phyloP scores from a whole-genome alignment of 2,888 invertebrate genomes.

The Mylabris sibirica region DNA sequence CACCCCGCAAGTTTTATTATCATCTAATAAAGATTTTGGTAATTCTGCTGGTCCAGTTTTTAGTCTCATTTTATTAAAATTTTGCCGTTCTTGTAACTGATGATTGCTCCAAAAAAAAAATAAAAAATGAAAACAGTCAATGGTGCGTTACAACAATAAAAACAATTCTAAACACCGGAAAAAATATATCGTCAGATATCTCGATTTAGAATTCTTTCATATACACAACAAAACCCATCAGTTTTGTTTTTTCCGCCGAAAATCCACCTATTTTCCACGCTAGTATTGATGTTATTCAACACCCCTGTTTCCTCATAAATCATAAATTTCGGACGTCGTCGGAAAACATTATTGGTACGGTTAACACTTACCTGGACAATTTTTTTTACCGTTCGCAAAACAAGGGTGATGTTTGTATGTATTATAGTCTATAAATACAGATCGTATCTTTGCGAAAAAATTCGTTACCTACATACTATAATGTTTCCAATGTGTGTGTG shows the following conservation, averaged over 20 bases:
- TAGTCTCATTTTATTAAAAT: neutral
- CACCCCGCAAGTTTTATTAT: neutral
- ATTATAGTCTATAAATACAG: neutral
- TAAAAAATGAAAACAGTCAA: neutral
- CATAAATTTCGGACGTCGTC: slow-evolving; percentile 56
- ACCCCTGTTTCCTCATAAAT: slow-evolving; percentile 49
- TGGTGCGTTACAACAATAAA: neutral
- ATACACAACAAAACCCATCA: slow-evolving; percentile 44
- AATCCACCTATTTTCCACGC: slow-evolving; percentile 27
- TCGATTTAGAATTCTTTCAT: slow-evolving; percentile 18
- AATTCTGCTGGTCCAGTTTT: neutral
- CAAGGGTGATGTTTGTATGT: neutral
- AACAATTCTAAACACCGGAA: neutral
- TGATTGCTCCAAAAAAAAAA: no score
- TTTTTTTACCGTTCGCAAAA: slow-evolving; percentile 19
- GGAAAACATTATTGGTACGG: slow-evolving; percentile 57
- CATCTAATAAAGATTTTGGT: slow-evolving; percentile 10
- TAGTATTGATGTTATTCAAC: slow-evolving; percentile 24
- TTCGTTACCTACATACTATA: neutral
- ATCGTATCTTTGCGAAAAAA: neutral
- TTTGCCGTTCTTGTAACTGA: neutral
- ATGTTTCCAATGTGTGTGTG: no score
- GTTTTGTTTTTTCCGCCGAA: slow-evolving; percentile 41
- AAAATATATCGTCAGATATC: slow-evolving; percentile 5
- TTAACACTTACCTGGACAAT: slow-evolving; percentile 54